Conservation (phyloP, 2,797 vertebrate genomes). For the Streptopelia turtur region DNA sequence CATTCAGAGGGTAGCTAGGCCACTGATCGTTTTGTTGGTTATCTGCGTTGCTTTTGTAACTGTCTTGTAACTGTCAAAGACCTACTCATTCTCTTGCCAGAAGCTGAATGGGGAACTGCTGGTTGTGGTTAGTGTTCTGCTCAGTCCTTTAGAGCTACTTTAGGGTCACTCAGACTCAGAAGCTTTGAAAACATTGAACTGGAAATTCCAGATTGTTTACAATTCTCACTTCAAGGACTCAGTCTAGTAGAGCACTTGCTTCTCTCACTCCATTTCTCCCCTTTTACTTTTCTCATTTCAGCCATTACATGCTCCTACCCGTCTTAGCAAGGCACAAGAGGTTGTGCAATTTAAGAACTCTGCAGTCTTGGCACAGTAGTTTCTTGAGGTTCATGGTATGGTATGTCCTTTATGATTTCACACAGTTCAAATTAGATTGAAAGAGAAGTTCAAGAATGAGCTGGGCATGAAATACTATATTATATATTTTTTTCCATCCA, state of each 20-base stretch:
- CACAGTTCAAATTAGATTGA: not conserved
- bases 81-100: not conserved
- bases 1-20: not conserved
- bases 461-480: not conserved
- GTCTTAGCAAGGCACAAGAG: not conserved
- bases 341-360: not conserved
- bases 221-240: not conserved
- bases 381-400: not conserved
- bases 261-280: not conserved
- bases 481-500: not conserved
- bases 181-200: not conserved
- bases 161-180: not conserved
- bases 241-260: not conserved
- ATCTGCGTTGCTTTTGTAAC: not conserved
- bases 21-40: not conserved
- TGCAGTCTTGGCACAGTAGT: not conserved
- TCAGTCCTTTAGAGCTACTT: not conserved
- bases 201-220: not conserved
- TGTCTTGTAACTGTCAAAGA: not conserved
- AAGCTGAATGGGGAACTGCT: not conserved
- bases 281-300: not conserved
- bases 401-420: not conserved
- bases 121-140: not conserved
- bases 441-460: not conserved
- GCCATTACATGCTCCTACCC: not conserved